Conservation (phyloP, 1,140 invertebrate species). For the Orussus abietinus region DNA sequence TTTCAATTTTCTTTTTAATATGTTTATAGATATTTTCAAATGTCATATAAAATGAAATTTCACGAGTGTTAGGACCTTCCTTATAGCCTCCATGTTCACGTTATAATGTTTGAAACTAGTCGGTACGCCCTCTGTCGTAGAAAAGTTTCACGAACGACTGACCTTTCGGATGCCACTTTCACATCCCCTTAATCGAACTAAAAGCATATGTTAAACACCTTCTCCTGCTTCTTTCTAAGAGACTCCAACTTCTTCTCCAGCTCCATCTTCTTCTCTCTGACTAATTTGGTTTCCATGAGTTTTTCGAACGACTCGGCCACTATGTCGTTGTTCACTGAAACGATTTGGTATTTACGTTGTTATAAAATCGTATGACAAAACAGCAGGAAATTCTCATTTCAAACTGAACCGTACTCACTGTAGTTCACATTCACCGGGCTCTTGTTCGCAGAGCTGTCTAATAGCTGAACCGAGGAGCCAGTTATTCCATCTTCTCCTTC, state of each 20-base stretch:
- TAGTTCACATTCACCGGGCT: slow-evolving; percentile 39
- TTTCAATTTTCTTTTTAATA: too few relatives aligned
- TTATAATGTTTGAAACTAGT: too few relatives aligned
- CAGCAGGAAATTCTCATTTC: neutral
- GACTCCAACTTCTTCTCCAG: slow-evolving; percentile 84
- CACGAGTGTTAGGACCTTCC: too few relatives aligned
- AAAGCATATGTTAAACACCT: too few relatives aligned
- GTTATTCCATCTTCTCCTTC: slow-evolving; percentile 38
- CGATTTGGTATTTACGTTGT: slow-evolving; percentile 3
- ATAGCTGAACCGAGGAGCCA: too few relatives aligned
- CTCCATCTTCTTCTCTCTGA: slow-evolving; percentile 77
- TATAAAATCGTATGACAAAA: neutral
- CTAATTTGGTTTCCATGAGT: slow-evolving; percentile 75
- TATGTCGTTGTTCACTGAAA: slow-evolving; percentile 56
- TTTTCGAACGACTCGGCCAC: slow-evolving; percentile 75
- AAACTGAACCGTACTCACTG: slow-evolving; percentile 30
- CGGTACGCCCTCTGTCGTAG: too few relatives aligned
- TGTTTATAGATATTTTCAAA: too few relatives aligned
- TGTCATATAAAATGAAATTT: too few relatives aligned
- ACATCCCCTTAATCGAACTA: too few relatives aligned
- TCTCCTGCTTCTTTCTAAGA: slow-evolving; percentile 82
- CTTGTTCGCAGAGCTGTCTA: slow-evolving; percentile 43
- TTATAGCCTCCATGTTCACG: too few relatives aligned
- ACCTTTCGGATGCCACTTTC: too few relatives aligned
- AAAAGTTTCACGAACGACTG: too few relatives aligned